phyloP scores from a whole-genome alignment of 2,888 invertebrate species.

The Blastobasis adustella region DNA sequence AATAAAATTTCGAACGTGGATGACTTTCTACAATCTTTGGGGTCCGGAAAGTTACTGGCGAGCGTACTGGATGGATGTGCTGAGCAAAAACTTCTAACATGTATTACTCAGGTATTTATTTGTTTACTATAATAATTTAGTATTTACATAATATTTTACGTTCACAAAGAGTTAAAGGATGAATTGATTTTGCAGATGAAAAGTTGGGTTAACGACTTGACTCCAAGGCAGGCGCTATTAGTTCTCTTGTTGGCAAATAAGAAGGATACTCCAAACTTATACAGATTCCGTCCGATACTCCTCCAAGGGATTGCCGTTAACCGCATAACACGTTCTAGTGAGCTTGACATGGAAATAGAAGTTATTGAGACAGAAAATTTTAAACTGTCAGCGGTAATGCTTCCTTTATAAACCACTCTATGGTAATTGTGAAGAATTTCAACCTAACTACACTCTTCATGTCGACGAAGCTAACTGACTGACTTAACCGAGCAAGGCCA shows the following conservation, averaged over 20 bases:
- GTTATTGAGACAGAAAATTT: slow-evolving; percentile 58
- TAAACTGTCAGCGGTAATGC: slow-evolving; percentile 34
- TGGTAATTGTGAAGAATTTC: no score
- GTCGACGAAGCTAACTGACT: not conserved
- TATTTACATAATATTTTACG: no score
- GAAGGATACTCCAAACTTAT: slow-evolving; percentile 49
- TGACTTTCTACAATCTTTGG: slow-evolving; percentile 53
- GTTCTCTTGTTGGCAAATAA: slow-evolving; percentile 51
- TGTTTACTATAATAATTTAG: not conserved
- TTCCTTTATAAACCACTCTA: not conserved
- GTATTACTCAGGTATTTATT: slow-evolving; percentile 38
- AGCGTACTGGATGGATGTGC: slow-evolving; percentile 38
- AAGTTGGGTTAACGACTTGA: slow-evolving; percentile 51
- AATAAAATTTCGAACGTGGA: slow-evolving; percentile 45
- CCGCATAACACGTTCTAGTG: slow-evolving; percentile 50
- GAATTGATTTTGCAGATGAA: slow-evolving; percentile 38
- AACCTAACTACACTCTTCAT: not conserved
- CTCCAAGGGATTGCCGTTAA: slow-evolving; percentile 61
- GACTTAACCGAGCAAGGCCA: not conserved
- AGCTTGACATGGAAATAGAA: slow-evolving; percentile 63
- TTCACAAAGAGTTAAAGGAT: no score
- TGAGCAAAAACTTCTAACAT: slow-evolving; percentile 39
- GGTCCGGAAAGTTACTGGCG: slow-evolving; percentile 34
- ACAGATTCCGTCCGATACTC: slow-evolving; percentile 42
- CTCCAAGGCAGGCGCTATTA: slow-evolving; percentile 48